A percentile compares a stretch with the other conserved stretches of the same genome.
Conservation (phyloP, 1,140 invertebrate species). For the Halyomorpha halys region DNA sequence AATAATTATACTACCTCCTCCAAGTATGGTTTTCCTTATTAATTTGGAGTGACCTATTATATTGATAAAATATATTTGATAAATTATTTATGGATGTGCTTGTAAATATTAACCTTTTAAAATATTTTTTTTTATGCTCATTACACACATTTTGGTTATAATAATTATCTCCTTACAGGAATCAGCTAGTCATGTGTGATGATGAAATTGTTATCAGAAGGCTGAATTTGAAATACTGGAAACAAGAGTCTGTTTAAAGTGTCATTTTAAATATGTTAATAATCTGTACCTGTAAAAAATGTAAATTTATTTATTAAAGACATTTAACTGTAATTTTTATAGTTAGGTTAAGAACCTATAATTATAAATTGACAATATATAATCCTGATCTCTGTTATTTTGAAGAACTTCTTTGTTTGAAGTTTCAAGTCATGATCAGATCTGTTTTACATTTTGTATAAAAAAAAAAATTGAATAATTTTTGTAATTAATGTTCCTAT, state of each 20-base stretch:
- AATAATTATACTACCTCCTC: no score
- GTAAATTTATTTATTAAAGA: background rate
- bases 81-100: no score
- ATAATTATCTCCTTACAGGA: background rate
- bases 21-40: no score
- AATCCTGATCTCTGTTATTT: no score
- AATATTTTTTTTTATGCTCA: background rate
- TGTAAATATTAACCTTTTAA: background rate
- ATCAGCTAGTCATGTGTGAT: background rate
- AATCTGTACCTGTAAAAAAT: constrained; percentile 7
- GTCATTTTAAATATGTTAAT: background rate
- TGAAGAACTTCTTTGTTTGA: background rate
- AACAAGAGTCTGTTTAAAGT: constrained; percentile 1
- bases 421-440: no score
- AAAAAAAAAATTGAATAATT: no score
- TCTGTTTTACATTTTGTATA: no score
- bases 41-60: no score
- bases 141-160: background rate
- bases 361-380: no score
- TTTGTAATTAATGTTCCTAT: no score
- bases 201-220: background rate
- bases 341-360: background rate
- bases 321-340: background rate
- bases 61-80: no score
- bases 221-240: constrained; percentile 12